Percentiles rank a stretch among this genome's conserved stretches.
Conservation (phyloP, 2,113 vertebrate species). For the Pygoscelis antarcticus region DNA sequence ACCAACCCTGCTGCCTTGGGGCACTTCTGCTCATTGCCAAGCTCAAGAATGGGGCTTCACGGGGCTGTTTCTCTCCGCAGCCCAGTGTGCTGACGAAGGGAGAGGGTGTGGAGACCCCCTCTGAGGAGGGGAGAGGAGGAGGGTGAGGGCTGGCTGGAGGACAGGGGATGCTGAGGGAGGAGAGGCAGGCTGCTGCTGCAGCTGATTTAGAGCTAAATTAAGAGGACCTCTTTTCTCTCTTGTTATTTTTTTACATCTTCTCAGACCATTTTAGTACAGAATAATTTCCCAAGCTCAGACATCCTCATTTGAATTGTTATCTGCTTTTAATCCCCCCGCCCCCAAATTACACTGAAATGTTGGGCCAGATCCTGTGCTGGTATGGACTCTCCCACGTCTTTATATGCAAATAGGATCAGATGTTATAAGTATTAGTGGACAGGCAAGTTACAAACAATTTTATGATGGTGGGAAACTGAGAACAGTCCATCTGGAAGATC, state of each 20-base stretch:
- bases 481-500: background rate
- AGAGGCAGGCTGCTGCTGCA: background rate
- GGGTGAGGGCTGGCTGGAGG: background rate
- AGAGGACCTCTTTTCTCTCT: background rate
- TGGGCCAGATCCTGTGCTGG: background rate
- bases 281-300: background rate
- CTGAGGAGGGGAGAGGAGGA: background rate
- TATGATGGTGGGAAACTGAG: background rate
- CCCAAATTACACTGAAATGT: fast-evolving
- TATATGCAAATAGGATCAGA: background rate
- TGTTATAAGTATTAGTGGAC: background rate
- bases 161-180: background rate
- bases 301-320: background rate
- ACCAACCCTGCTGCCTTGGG: background rate
- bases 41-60: background rate
- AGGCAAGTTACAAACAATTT: background rate
- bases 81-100: background rate
- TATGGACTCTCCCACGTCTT: background rate
- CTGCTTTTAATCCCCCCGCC: fast-evolving
- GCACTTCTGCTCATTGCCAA: fast-evolving
- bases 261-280: background rate
- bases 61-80: background rate
- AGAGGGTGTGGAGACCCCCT: background rate
- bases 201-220: background rate
- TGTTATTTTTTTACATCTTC: background rate